Evolutionary conservation across 1,140 invertebrate species (phyloP).

Genomic region (Schlechtendalia chinensis): DNA sequence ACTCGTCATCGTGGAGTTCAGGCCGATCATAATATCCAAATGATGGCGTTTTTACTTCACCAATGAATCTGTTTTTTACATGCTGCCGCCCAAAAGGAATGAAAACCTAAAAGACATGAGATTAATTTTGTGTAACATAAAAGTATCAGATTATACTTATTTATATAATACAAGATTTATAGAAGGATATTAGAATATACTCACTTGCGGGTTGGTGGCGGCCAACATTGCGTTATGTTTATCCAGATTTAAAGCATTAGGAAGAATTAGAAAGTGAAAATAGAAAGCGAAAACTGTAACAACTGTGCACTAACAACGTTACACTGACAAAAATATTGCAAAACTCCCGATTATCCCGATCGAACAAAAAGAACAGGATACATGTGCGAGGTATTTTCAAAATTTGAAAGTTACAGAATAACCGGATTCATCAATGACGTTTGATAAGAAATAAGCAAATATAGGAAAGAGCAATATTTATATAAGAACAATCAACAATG

Average conservation of each 20-base stretch:
- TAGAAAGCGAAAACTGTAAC: no score
- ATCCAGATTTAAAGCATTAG: conserved; percentile 54
- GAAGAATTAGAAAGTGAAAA: background rate
- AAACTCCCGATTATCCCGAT: no score
- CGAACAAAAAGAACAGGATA: no score
- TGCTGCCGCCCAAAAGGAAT: conserved; percentile 83
- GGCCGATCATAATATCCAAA: conserved; percentile 57
- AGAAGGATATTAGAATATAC: background rate
- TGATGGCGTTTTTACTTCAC: conserved; percentile 58
- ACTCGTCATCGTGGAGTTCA: conserved; percentile 62
- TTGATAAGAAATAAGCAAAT: background rate
- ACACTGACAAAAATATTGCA: no score
- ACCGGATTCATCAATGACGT: background rate
- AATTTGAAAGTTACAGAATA: conserved; percentile 14
- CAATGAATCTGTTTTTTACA: conserved; percentile 71
- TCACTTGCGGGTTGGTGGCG: conserved; percentile 66
- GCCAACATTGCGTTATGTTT: conserved; percentile 70
- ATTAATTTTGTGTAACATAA: no score
- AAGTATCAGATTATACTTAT: background rate
- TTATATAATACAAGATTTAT: background rate
- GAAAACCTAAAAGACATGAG: conserved; percentile 67
- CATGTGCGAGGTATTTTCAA: background rate
- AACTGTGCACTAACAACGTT: no score
- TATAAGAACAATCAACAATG: conserved; percentile 7
- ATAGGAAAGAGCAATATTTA: no score